Percentiles rank a stretch among this genome's conserved stretches.
Conservation (phyloP, 2,113 vertebrate species). For the Heliornis fulica region DNA sequence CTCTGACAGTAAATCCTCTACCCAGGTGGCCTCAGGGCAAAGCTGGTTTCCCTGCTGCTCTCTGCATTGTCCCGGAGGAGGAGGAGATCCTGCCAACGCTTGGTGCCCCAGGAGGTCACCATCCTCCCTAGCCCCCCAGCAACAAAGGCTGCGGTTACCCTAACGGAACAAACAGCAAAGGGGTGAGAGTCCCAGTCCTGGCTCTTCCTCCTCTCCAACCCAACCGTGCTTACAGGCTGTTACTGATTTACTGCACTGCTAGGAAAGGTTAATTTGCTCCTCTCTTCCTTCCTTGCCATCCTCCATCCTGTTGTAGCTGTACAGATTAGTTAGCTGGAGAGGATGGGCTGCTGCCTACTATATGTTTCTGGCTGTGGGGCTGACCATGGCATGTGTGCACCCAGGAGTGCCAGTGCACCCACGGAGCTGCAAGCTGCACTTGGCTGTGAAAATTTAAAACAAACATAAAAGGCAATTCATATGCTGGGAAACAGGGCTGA, state of each 20-base stretch:
- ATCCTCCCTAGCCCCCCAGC: not conserved
- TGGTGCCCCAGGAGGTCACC: not conserved
- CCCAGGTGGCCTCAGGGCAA: not conserved
- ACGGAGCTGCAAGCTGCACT: not conserved
- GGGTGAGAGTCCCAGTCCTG: not conserved
- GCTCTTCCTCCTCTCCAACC: not conserved
- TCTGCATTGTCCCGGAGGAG: fast-evolving
- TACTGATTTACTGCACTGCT: not conserved
- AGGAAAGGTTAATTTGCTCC: not conserved
- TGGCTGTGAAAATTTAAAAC: not conserved
- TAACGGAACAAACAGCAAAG: no score
- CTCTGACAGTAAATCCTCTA: not conserved
- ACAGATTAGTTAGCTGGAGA: not conserved
- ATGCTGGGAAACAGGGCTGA: not conserved
- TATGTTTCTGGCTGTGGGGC: not conserved
- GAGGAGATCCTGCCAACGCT: not conserved
- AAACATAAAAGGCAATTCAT: not conserved
- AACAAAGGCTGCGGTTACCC: not conserved
- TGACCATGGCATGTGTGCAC: not conserved
- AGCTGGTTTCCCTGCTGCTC: not conserved
- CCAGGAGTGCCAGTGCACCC: not conserved
- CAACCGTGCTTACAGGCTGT: not conserved
- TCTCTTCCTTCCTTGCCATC: not conserved
- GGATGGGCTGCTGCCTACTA: not conserved
- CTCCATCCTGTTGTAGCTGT: not conserved